Base-by-base conservation (phyloP, 2,113 vertebrate genomes). In the Cheirogaleus medius region DNA sequence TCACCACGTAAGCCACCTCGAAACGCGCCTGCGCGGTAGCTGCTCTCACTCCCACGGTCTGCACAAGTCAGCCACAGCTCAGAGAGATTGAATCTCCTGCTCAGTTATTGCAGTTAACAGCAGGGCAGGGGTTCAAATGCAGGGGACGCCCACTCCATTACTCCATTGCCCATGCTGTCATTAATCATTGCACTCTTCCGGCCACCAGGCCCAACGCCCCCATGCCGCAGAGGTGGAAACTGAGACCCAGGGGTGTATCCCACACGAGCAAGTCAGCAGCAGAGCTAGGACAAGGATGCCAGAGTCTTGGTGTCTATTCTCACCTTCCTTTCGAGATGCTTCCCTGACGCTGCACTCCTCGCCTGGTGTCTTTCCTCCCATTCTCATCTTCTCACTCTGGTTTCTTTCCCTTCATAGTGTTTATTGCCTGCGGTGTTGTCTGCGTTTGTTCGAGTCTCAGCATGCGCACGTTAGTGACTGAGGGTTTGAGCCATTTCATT, bases 11-110 rank as follows among this genome's bases (percentile, higher is more conserved):
- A 82, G 92, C 32, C 60, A 27, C 63, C 60, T n/a, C 0, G 0
- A 73, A 20, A 44, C n/a, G 3, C 0, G 0, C 49, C n/a, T 29
- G 0, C 13, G 8, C 5, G 0, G 37, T 5, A 0, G 47, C 44
- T 6, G 14, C 23, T 73, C 32, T n/a, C 11, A 17, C 13, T 20
- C 39, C 39, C 14, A 1, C 21, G 58, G 64, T 34, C 27, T 3
- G 85, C 52, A 42, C 7, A 0, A 81, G 18, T 5, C 20, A 2
- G 49, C 10, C 21, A 2, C 54, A 49, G 44, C 60, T 69, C 44
- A 11, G n/a, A 8, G 27, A 86, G 17, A 76, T 2, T 1, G 25
- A 39, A 37, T 17, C 27, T 37, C 82, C n/a, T 21, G 20, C 69
- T 42, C 60, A 25, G 23, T 27, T 42, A 56, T 15, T 12, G 23